A percentile compares a stretch with the other conserved stretches of the same genome.
Evolutionary conservation across 2,113 vertebrate genomes (phyloP).

Genomic region (Neodontobutis hainanensis): DNA sequence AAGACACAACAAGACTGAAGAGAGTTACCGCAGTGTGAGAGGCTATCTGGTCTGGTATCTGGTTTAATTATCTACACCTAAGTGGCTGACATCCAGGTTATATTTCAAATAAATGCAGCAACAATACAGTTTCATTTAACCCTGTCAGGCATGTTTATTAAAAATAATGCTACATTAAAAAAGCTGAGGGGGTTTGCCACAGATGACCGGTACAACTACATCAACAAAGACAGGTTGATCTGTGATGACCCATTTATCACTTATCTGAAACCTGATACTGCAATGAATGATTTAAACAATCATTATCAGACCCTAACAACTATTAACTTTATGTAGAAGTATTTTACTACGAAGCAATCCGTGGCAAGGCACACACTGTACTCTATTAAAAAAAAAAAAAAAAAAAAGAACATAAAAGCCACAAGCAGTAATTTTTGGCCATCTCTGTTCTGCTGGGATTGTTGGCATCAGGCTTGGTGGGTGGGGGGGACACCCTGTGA

Average conservation of each 20-base stretch:
- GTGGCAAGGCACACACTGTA: constrained; percentile 57
- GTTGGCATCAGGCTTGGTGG: constrained; percentile 40
- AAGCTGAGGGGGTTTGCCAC: neutral
- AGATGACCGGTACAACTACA: neutral
- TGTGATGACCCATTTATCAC: constrained; percentile 2
- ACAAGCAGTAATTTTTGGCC: constrained; percentile 45
- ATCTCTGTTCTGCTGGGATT: constrained; percentile 48
- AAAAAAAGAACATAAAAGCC: constrained; percentile 18
- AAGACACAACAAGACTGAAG: no score
- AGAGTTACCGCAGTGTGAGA: no score
- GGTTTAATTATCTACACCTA: no score
- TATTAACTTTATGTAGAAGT: constrained; percentile 3
- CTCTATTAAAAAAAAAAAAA: constrained; percentile 34
- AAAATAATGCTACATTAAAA: neutral
- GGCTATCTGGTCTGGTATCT: no score
- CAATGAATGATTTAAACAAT: constrained; percentile 4
- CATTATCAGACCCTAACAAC: constrained; percentile 3
- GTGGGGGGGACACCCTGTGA: constrained; percentile 40
- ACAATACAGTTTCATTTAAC: no score
- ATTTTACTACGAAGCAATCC: constrained; percentile 11
- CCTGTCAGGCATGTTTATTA: no score
- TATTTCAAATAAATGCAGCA: no score
- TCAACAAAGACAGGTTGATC: neutral
- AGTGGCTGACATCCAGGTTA: no score
- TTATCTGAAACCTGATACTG: neutral